Conservation (phyloP, 1,140 invertebrate species). For the Babylonia areolata region DNA sequence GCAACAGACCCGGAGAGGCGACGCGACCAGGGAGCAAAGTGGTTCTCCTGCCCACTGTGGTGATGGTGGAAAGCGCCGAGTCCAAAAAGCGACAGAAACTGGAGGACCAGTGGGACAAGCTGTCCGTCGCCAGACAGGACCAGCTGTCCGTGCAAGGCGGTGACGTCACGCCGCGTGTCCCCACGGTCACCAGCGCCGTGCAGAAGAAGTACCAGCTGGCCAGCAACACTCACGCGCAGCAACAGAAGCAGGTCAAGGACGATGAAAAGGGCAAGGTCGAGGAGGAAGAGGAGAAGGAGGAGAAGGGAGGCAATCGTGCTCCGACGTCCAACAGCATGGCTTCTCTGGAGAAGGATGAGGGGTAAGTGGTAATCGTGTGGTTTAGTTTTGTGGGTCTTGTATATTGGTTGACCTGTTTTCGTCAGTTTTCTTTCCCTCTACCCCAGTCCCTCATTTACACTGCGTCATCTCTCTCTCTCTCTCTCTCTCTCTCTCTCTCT, state of each 20-base stretch:
- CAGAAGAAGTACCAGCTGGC: conserved; percentile 1
- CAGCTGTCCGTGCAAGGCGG: neutral
- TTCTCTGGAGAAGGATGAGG: neutral
- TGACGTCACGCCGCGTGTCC: neutral
- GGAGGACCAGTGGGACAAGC: conserved; percentile 20
- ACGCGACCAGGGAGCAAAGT: neutral
- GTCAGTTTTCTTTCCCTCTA: neutral
- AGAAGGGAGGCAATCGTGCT: neutral
- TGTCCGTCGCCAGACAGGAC: neutral
- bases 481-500: conserved; percentile 11
- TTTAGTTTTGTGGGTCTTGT: too few species aligned
- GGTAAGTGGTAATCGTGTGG: too few species aligned
- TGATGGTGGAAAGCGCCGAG: conserved; percentile 15
- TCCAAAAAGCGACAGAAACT: neutral
- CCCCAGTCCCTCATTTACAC: too few species aligned
- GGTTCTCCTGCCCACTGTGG: neutral
- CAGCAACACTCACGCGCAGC: neutral
- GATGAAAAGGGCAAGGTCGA: neutral
- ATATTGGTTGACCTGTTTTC: neutral
- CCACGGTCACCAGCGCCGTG: neutral
- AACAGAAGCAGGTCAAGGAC: neutral
- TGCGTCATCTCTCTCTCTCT: neutral
- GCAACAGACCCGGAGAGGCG: neutral
- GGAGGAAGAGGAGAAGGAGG: too few species aligned
- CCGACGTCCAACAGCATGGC: neutral